Conservation (phyloP, 92 coral and sea anemone genomes). For the Parazoanthus darwini region DNA sequence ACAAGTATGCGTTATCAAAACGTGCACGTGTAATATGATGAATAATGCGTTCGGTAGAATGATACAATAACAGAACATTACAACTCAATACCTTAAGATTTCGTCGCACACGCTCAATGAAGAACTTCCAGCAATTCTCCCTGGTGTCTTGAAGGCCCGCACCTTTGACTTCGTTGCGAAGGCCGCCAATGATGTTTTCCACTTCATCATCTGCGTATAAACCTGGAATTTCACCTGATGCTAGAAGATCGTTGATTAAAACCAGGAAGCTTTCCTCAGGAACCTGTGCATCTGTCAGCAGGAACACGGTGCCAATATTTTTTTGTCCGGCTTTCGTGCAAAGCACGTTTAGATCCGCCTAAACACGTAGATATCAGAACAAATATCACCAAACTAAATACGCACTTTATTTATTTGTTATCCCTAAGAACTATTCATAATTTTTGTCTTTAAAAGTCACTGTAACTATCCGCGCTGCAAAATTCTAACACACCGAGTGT, state of each 20-base stretch:
- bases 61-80: slow-evolving; percentile 1
- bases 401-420: neutral
- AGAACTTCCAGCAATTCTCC: slow-evolving; percentile 99
- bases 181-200: slow-evolving; percentile 90
- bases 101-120: slow-evolving; percentile 93
- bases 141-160: slow-evolving; percentile 98
- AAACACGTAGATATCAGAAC: neutral
- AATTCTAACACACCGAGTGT: too few relatives aligned
- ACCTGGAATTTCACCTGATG: slow-evolving; percentile 99
- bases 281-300: slow-evolving; percentile 96
- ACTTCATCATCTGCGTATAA: slow-evolving; percentile 96
- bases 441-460: too few relatives aligned
- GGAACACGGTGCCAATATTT: slow-evolving; percentile 95
- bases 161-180: slow-evolving; percentile 95
- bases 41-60: neutral
- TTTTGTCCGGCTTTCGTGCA: slow-evolving; percentile 96
- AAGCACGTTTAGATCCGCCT: slow-evolving; percentile 88
- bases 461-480: too few relatives aligned
- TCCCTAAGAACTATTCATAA: neutral
- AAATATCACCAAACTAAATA: neutral
- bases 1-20: too few relatives aligned
- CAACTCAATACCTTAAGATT: slow-evolving; percentile 69
- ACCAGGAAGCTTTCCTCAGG: slow-evolving; percentile 98
- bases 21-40: neutral
- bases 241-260: slow-evolving; percentile 95